Conservation (phyloP, 2,797 vertebrate species). For the Pangasius mekongensis region DNA sequence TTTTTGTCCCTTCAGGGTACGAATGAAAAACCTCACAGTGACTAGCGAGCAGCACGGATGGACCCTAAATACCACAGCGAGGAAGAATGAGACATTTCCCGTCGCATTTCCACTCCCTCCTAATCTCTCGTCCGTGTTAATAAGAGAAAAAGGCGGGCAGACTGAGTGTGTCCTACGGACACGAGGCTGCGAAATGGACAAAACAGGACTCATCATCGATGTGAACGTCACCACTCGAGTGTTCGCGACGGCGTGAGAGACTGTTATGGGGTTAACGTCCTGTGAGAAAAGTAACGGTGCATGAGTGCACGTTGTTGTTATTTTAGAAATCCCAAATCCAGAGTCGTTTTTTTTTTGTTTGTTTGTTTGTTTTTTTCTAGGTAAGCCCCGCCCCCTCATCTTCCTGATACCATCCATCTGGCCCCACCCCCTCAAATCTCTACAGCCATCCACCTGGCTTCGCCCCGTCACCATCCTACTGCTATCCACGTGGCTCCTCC, state of each 20-base stretch:
- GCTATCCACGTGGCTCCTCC: not conserved
- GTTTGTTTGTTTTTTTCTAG: too few species aligned
- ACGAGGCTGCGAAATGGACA: not conserved
- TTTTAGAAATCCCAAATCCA: not conserved
- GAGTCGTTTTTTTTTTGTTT: not conserved
- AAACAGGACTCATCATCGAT: not conserved
- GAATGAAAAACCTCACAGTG: conserved; percentile 89
- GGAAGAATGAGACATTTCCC: not conserved
- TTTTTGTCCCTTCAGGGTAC: conserved; percentile 75
- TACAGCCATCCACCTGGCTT: not conserved
- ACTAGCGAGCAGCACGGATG: conserved; percentile 70
- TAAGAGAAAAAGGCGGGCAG: not conserved
- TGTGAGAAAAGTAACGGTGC: not conserved
- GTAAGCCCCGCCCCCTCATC: not conserved
- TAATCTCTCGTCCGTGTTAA: not conserved
- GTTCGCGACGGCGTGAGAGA: not conserved
- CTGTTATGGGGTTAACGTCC: not conserved
- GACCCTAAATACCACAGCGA: not conserved
- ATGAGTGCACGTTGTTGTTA: not conserved
- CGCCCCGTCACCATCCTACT: too few species aligned
- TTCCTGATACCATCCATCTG: not conserved
- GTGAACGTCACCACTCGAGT: not conserved
- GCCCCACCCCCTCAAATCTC: not conserved
- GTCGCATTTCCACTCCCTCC: not conserved
- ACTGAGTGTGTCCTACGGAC: not conserved